Evolutionary conservation across 53 echinoderm and acorn worm species (phyloP), one percentile per base, ranked within the genome.

Genomic region (Zoroaster sp.): DNA sequence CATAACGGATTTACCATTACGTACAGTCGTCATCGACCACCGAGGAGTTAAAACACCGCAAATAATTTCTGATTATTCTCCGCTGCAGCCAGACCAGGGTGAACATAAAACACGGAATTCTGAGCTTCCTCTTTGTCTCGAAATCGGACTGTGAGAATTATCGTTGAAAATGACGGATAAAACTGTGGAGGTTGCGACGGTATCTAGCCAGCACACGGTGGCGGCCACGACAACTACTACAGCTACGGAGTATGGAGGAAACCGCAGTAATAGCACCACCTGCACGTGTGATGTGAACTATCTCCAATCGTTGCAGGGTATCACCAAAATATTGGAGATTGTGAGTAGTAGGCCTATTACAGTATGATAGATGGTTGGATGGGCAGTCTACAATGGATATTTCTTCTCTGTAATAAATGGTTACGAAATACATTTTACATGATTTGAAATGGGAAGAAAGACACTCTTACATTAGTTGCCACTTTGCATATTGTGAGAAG

Each of bases 321-420:
- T 81, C 35, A 81, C 81, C 37, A 81, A 81, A 81, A 81, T 81
- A 35, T 65, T 28, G n/a, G 81, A 81, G 31, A 66, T 81, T 37
- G 81, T 81, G 38, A 81, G 81, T 81, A 47, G 30, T n/a, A n/a
- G n/a, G n/a, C n/a, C n/a, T n/a, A n/a, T n/a, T n/a, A n/a, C n/a
- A n/a, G n/a, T n/a, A n/a, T n/a, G n/a, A n/a, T n/a, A n/a, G n/a
- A n/a, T n/a, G n/a, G n/a, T n/a, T n/a, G n/a, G n/a, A n/a, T n/a
- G n/a, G n/a, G n/a, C n/a, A n/a, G n/a, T n/a, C n/a, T n/a, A n/a
- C n/a, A n/a, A n/a, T n/a, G n/a, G n/a, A n/a, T n/a, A n/a, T n/a
- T n/a, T n/a, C n/a, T n/a, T n/a, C n/a, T n/a, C n/a, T n/a, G n/a
- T n/a, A n/a, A n/a, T n/a, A n/a, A n/a, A n/a, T n/a, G n/a, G n/a